Conservation (phyloP, 2,888 invertebrate genomes). For the Embidobia sp. region DNA sequence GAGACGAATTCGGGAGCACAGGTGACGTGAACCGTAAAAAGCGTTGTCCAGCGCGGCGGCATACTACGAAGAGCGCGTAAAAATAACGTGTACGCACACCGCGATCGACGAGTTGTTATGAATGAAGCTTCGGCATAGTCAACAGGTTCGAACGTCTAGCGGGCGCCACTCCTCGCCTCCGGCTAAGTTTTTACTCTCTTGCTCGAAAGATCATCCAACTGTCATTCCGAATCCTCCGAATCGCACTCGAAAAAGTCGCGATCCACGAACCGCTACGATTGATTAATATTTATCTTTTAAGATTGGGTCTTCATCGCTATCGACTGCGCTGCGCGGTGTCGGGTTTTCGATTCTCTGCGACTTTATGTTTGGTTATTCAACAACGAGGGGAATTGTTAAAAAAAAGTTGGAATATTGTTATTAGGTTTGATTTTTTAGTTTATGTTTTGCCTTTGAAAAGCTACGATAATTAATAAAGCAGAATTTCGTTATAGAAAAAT, state of each 20-base stretch:
- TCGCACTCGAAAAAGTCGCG: constrained; percentile 30
- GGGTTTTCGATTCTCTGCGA: no score
- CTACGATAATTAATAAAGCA: no score
- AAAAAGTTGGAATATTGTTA: no score
- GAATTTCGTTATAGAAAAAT: no score
- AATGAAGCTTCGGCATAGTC: constrained; percentile 68
- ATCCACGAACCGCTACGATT: constrained; percentile 16
- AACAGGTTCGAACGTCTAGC: constrained; percentile 74
- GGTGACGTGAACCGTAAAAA: constrained; percentile 50
- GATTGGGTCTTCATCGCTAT: constrained; percentile 23
- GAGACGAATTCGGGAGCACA: neutral
- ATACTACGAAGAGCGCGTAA: constrained; percentile 66
- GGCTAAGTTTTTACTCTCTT: constrained; percentile 73
- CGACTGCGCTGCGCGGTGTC: no score
- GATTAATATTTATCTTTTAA: no score
- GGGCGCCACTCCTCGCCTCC: constrained; percentile 76
- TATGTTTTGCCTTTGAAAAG: no score
- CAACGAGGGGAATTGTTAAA: no score
- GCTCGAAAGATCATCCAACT: constrained; percentile 51
- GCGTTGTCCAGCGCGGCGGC: constrained; percentile 64
- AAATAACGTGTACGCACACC: constrained; percentile 67
- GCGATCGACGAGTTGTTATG: constrained; percentile 69
- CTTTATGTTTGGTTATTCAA: no score
- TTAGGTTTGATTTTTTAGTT: no score
- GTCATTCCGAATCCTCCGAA: constrained; percentile 52